phyloP scores from a whole-genome alignment of 2,797 vertebrate genomes.

The Aldrovandia affinis region DNA sequence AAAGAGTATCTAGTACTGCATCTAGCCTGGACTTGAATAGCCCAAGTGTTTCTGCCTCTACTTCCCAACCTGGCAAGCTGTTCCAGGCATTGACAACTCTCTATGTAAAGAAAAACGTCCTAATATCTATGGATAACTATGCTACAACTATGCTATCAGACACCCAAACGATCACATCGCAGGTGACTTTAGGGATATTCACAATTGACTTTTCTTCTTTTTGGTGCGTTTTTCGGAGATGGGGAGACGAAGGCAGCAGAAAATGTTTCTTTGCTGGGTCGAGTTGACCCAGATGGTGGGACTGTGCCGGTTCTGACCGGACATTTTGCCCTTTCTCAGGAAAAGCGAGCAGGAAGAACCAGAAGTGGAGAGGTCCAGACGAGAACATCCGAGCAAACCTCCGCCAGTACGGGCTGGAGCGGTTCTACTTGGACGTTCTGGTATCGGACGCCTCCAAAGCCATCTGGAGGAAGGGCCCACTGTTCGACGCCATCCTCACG shows the following conservation, averaged over 20 bases:
- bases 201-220: background rate
- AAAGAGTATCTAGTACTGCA: too few relatives aligned
- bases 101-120: too few relatives aligned
- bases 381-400: conserved; percentile 97
- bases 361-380: conserved; percentile 97
- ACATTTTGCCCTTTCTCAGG: conserved; percentile 70
- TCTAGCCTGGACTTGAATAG: too few relatives aligned
- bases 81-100: too few relatives aligned
- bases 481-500: conserved; percentile 92
- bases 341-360: conserved; percentile 92
- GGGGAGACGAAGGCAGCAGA: background rate
- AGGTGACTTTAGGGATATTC: background rate
- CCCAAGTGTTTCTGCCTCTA: too few relatives aligned
- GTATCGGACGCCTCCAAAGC: conserved; percentile 91
- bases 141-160: too few relatives aligned
- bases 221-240: background rate
- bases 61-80: too few relatives aligned
- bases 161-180: too few relatives aligned
- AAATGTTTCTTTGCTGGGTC: background rate
- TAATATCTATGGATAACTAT: too few relatives aligned
- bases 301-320: background rate
- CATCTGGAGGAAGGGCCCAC: conserved; percentile 82
- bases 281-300: background rate
- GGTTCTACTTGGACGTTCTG: conserved; percentile 87
- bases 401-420: conserved; percentile 89